Evolutionary conservation across 2,113 vertebrate species (phyloP).

Genomic region (Aspidoscelis tigris): DNA sequence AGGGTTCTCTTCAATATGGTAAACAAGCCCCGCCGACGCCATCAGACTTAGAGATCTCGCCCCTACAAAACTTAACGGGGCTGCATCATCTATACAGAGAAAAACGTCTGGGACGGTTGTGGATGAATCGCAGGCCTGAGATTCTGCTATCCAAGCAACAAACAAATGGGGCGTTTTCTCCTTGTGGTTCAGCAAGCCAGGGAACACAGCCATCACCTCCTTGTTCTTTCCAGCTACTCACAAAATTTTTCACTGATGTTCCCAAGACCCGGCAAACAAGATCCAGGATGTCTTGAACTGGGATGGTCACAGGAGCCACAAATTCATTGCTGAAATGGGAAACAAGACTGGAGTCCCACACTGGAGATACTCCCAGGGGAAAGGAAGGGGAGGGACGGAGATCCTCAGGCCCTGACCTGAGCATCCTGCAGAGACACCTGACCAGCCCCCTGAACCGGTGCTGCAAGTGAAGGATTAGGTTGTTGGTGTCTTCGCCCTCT

Average conservation of each 20-base stretch:
- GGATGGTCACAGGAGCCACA: slow-evolving; percentile 81
- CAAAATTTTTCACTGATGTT: slow-evolving; percentile 82
- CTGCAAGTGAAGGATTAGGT: slow-evolving; percentile 80
- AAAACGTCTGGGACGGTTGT: no score
- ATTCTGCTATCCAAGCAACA: no score
- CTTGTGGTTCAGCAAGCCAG: no score
- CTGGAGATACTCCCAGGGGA: background rate
- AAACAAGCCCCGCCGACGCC: no score
- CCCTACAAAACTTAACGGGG: no score
- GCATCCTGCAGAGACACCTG: slow-evolving; percentile 80
- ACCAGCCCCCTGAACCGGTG: slow-evolving; percentile 82
- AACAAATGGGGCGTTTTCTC: no score
- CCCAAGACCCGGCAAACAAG: slow-evolving; percentile 85
- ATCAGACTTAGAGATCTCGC: no score
- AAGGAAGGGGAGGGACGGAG: background rate
- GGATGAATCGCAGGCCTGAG: no score
- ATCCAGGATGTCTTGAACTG: slow-evolving; percentile 84
- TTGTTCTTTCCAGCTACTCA: slow-evolving; percentile 55
- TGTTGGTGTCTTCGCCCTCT: slow-evolving; percentile 77
- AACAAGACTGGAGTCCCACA: background rate
- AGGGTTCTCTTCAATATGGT: no score
- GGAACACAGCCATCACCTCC: no score
- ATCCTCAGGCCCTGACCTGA: slow-evolving; percentile 56
- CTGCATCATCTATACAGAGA: no score
- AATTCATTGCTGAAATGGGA: slow-evolving; percentile 79